Conservation (phyloP, 1,140 invertebrate species). For the Eriosoma lanigerum region DNA sequence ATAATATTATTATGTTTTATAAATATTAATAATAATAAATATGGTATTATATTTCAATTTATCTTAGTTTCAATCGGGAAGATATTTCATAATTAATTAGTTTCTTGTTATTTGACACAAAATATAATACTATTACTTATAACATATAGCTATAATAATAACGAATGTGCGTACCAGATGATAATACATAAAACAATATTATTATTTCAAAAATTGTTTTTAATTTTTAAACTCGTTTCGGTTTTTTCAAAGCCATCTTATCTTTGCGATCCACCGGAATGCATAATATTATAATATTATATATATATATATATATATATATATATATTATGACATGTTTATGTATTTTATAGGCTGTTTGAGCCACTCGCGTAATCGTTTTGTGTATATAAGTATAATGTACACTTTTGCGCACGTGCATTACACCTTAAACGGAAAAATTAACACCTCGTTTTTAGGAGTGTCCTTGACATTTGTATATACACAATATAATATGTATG, state of each 20-base stretch:
- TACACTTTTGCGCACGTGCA: background rate
- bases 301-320: too few relatives aligned
- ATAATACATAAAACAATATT: too few relatives aligned
- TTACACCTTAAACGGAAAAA: background rate
- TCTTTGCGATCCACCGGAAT: slow-evolving; percentile 10
- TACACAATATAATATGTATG: too few relatives aligned
- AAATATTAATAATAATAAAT: too few relatives aligned
- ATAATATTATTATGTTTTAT: too few relatives aligned
- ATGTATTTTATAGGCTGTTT: slow-evolving; percentile 22
- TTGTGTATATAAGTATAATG: background rate
- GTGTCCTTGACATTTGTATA: background rate
- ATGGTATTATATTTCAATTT: slow-evolving; percentile 7
- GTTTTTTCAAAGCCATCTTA: slow-evolving; percentile 9
- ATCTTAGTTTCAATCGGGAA: background rate
- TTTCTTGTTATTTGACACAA: background rate
- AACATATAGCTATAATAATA: background rate
- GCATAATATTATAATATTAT: background rate
- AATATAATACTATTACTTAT: too few relatives aligned
- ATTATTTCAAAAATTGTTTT: slow-evolving; percentile 4
- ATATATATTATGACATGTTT: background rate
- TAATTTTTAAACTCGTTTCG: slow-evolving; percentile 23
- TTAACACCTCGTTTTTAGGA: background rate
- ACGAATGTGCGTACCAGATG: too few relatives aligned
- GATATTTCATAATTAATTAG: slow-evolving; percentile 4
- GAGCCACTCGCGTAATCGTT: background rate